A percentile compares a stretch with the other conserved stretches of the same genome.
Conservation (phyloP, 2,797 vertebrate genomes). For the Echiichthys vipera region DNA sequence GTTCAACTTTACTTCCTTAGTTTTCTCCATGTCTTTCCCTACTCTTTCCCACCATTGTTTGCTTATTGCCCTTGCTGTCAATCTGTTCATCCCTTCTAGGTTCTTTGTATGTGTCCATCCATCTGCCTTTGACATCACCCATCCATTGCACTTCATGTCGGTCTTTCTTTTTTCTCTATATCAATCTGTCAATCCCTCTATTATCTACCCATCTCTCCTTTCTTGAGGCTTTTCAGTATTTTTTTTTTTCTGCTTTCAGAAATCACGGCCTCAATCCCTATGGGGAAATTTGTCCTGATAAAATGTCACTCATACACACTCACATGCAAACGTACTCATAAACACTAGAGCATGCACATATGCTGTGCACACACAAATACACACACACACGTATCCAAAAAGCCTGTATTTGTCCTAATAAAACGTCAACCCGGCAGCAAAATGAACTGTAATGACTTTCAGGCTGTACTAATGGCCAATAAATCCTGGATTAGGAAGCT, state of each 20-base stretch:
- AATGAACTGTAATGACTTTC: slow-evolving; percentile 91
- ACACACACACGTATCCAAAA: slow-evolving; percentile 73
- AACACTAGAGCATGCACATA: slow-evolving; percentile 47
- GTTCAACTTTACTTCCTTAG: background rate
- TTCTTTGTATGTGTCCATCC: slow-evolving; percentile 38
- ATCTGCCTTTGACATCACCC: slow-evolving; percentile 49
- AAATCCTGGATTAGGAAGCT: slow-evolving; percentile 88
- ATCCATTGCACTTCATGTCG: slow-evolving; percentile 34
- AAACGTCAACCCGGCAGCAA: slow-evolving; percentile 89
- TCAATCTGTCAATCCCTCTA: slow-evolving; percentile 63
- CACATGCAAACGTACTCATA: slow-evolving; percentile 68
- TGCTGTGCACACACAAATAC: slow-evolving; percentile 50
- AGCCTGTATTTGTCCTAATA: slow-evolving; percentile 88
- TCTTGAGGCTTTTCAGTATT: slow-evolving; percentile 76
- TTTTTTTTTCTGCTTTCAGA: slow-evolving; percentile 72
- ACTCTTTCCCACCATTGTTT: slow-evolving; percentile 21
- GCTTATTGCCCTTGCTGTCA: slow-evolving; percentile 34
- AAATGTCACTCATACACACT: slow-evolving; percentile 77
- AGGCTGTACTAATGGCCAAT: slow-evolving; percentile 90
- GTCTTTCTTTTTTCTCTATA: slow-evolving; percentile 36
- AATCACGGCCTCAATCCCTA: slow-evolving; percentile 76
- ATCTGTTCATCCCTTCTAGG: slow-evolving; percentile 40
- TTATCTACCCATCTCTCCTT: slow-evolving; percentile 70
- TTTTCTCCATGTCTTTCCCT: background rate
- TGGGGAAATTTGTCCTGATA: slow-evolving; percentile 83